These are phyloP conservation scores for Amblyjoppa proteus DNA, from an alignment of 2,888 invertebrate species.

Conservation along the genomic window DNA sequence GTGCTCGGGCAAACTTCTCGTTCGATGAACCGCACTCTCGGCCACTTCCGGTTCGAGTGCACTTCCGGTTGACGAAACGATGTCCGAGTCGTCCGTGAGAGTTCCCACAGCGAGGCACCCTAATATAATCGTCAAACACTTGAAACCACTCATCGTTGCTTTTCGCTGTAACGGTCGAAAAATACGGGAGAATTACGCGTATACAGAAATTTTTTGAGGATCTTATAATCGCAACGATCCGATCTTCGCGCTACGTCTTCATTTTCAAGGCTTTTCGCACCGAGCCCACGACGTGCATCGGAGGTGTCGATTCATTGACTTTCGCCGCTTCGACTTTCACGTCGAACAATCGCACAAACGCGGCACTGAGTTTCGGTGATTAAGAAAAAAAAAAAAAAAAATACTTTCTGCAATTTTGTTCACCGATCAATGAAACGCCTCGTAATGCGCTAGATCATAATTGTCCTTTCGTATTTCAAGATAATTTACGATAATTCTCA, in stretches of 20 bases:
- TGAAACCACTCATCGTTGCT: conserved; percentile 63
- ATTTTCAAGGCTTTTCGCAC: conserved; percentile 30
- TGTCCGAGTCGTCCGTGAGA: conserved; percentile 49
- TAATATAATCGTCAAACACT: conserved; percentile 56
- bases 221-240: background rate
- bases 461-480: background rate
- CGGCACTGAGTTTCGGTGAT: conserved; percentile 14
- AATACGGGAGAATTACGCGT: background rate
- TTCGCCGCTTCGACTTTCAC: conserved; percentile 15
- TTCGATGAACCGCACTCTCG: conserved; percentile 69
- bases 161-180: background rate
- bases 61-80: background rate
- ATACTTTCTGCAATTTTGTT: background rate
- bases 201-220: background rate
- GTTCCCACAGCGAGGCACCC: conserved; percentile 40
- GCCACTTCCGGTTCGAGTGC: conserved; percentile 32
- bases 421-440: background rate
- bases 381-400: background rate
- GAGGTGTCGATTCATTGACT: conserved; percentile 19
- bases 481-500: background rate
- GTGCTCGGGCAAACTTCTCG: conserved; percentile 73
- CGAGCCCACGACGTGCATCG: conserved; percentile 2
- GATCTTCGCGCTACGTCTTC: conserved; percentile 48
- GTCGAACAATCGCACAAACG: background rate
- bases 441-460: background rate